A percentile compares a stretch with the other conserved stretches of the same genome.
These are phyloP conservation scores for Neria commutata DNA, from an alignment of 2,888 invertebrate genomes.

Conservation along the genomic window DNA sequence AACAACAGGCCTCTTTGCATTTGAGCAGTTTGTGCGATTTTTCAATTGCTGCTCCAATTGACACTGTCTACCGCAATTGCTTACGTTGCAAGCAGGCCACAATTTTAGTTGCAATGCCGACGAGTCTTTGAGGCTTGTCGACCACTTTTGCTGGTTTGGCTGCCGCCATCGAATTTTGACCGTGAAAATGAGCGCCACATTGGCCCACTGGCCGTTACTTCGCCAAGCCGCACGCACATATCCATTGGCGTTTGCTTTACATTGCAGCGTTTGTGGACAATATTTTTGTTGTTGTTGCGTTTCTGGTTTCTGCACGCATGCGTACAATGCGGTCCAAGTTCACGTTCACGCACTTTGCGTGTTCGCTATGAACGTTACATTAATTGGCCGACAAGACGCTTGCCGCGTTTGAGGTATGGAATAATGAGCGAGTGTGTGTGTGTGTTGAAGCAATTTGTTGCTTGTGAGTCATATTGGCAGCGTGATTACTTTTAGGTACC, in stretches of 20 bases:
- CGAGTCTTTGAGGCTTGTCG: neutral
- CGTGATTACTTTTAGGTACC: no score
- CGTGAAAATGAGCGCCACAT: neutral
- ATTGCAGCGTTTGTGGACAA: neutral
- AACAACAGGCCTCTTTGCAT: no score
- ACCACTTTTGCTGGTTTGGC: neutral
- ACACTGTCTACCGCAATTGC: no score
- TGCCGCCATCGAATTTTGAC: neutral
- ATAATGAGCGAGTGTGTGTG: no score
- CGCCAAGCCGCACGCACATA: neutral
- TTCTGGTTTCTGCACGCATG: neutral
- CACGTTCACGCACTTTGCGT: conserved; percentile 37
- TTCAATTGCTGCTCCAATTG: no score
- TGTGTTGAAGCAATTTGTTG: no score
- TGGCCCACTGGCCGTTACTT: neutral
- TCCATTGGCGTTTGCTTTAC: neutral
- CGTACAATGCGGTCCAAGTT: conserved; percentile 34
- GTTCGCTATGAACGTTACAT: neutral
- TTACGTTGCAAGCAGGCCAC: no score
- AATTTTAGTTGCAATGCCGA: no score
- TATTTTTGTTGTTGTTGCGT: neutral
- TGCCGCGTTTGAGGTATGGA: no score
- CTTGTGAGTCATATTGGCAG: no score
- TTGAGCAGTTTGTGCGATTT: no score
- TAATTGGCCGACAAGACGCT: neutral